phyloP scores from a whole-genome alignment of 2,888 invertebrate genomes.

The Hydroisotoma schaefferi region DNA sequence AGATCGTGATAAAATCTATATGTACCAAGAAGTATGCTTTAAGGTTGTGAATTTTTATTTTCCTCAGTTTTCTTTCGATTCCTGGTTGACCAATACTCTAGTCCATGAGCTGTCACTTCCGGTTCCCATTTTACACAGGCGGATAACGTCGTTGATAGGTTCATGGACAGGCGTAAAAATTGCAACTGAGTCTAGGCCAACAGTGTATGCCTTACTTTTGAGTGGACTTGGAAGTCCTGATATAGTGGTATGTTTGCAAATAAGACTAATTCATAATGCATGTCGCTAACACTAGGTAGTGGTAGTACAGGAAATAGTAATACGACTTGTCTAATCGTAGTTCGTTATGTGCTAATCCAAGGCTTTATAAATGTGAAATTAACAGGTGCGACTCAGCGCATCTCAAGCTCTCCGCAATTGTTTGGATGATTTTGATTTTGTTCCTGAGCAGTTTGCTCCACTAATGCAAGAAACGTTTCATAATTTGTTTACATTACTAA shows the following conservation, averaged over 20 bases:
- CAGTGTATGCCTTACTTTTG: constrained; percentile 73
- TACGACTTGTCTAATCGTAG: too few species aligned
- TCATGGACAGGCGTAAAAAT: constrained; percentile 72
- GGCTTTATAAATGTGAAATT: neutral
- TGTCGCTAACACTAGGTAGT: too few species aligned
- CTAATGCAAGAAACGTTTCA: constrained; percentile 75
- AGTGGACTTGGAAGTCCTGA: constrained; percentile 70
- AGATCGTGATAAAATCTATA: too few species aligned
- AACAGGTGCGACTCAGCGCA: constrained; percentile 72
- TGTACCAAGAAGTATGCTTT: neutral
- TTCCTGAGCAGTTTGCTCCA: constrained; percentile 77
- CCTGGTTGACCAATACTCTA: constrained; percentile 81
- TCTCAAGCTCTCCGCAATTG: constrained; percentile 77
- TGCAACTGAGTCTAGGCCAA: constrained; percentile 70
- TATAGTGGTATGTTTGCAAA: constrained; percentile 64
- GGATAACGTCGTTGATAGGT: constrained; percentile 80
- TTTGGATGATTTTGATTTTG: constrained; percentile 90
- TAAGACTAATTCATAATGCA: neutral
- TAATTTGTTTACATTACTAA: constrained; percentile 75
- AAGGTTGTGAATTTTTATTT: constrained; percentile 12
- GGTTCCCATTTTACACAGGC: constrained; percentile 73
- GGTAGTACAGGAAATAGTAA: too few species aligned
- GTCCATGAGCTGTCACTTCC: constrained; percentile 76
- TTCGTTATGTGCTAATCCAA: too few species aligned
- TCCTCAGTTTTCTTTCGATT: constrained; percentile 80